Evolutionary conservation across 2,113 vertebrate genomes (phyloP).

Genomic region (Hirundichthys speculiger): DNA sequence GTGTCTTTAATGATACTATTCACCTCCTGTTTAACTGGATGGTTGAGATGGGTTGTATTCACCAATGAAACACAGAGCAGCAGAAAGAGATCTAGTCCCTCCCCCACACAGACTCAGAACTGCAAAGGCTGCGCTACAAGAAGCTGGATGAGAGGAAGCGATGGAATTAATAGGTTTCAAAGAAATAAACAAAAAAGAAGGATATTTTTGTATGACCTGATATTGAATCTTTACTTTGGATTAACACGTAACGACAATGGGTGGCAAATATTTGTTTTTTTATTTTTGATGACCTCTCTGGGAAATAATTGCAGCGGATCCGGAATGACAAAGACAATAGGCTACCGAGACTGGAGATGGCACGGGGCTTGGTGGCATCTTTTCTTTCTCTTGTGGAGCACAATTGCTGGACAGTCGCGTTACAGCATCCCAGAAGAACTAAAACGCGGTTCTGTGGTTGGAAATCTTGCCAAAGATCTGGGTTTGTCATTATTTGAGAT

Average conservation of each 20-base stretch:
- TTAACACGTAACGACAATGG: slow-evolving; percentile 18
- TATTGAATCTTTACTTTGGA: slow-evolving; percentile 9
- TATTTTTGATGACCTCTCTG: slow-evolving; percentile 12
- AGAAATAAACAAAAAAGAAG: too few species aligned
- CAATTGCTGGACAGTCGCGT: slow-evolving; percentile 70
- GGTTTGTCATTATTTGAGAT: slow-evolving; percentile 78
- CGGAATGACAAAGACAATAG: slow-evolving; percentile 66
- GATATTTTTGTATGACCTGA: rapidly evolving
- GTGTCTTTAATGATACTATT: slow-evolving; percentile 32
- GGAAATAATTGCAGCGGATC: slow-evolving; percentile 15
- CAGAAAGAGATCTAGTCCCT: slow-evolving; percentile 82
- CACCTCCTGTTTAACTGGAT: slow-evolving; percentile 63
- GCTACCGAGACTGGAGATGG: slow-evolving; percentile 66
- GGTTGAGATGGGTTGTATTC: slow-evolving; percentile 42
- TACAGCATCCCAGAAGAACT: slow-evolving; percentile 80
- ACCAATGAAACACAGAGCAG: slow-evolving; percentile 76
- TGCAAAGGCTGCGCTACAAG: slow-evolving; percentile 52
- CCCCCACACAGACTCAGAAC: slow-evolving; percentile 67
- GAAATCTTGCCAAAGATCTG: slow-evolving; percentile 82
- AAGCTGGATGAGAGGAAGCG: slow-evolving; percentile 34
- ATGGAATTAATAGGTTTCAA: slow-evolving; percentile 10
- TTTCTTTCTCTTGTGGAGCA: slow-evolving; percentile 73
- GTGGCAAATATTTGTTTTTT: background rate
- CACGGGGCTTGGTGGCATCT: slow-evolving; percentile 57
- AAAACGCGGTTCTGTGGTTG: slow-evolving; percentile 79